Base-by-base conservation (phyloP, 2,113 vertebrate genomes). In the Anguilla japonica region DNA sequence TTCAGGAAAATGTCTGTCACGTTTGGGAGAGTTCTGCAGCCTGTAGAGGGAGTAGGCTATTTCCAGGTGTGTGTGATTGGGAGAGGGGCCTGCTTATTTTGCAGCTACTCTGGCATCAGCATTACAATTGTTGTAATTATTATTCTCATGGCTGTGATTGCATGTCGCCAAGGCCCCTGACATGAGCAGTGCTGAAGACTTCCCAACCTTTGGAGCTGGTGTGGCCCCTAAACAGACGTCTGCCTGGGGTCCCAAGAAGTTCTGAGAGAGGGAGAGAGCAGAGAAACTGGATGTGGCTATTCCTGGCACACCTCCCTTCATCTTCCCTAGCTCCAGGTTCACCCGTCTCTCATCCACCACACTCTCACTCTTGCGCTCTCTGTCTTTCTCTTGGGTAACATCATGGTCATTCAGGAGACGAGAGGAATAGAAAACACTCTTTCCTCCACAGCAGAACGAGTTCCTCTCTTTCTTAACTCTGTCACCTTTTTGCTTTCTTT, bases 161-260 rank as follows among this genome's bases (percentile, higher is more conserved):
- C 56, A 9, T 82, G 16, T 43, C 40, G 83, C 90, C 18, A 91
- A 96, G 96, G 96, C 96, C 84, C 96, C 96, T 0, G 96, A 97
- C 83, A 93, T 97, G 95, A 97, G 95, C 94, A 97, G 96, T 0
- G 95, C 96, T 0, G 96, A 96, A 90, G 96, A 97, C 41, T 96
- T 97, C 91, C 96, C 96, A 29, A 95, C 95, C 0, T 97, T 97
- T 0, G 96, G 96, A 46, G 91, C 94, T 0, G 92, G 93, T 0
- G 93, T 96, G 85, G 93, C 95, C 60, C 95, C 95, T n/a, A 96
- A 96, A 89, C 95, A 96, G 87, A 90, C 92, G 0, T 96, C 96
- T 0, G 96, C 94, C 84, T 96, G 96, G 96, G 96, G 96, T 0
- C 96, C 96, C 86, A 96, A 96, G 92, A 96, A 97, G 90, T 95